Evolutionary conservation across 2,113 vertebrate genomes (phyloP).

Genomic region (Grantiella picta): DNA sequence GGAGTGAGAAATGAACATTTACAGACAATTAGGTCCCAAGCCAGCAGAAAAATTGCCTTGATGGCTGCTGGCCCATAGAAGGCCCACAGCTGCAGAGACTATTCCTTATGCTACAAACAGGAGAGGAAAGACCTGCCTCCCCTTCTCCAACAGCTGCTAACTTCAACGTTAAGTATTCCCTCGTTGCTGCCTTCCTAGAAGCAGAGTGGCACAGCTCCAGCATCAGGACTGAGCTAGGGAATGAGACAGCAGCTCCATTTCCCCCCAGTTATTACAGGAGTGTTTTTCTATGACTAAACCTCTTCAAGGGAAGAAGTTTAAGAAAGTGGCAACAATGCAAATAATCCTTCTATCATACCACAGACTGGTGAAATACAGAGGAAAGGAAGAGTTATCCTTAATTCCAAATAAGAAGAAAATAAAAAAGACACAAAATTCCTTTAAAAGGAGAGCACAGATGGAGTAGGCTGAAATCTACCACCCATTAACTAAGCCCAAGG

Average conservation of each 20-base stretch:
- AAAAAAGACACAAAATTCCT: neutral
- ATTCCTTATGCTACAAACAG: conserved; percentile 25
- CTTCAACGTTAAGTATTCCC: conserved; percentile 20
- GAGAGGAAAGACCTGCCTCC: conserved; percentile 9
- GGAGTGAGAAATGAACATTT: conserved; percentile 41
- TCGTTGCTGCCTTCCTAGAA: conserved; percentile 4
- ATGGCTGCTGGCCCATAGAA: conserved; percentile 36
- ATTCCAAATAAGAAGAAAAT: neutral
- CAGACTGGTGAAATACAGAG: neutral
- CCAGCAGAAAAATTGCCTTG: conserved; percentile 52
- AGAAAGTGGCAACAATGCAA: neutral
- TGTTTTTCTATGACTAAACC: neutral
- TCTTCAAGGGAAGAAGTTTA: neutral
- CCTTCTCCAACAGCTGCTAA: conserved; percentile 51
- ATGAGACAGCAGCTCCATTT: conserved; percentile 7
- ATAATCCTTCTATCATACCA: neutral
- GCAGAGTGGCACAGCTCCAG: conserved; percentile 29
- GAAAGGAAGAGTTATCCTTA: neutral
- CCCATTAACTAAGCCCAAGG: neutral
- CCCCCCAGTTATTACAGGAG: neutral
- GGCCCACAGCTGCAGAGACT: conserved; percentile 31
- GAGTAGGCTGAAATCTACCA: neutral
- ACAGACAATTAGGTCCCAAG: conserved; percentile 63
- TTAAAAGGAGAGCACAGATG: neutral
- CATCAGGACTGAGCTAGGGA: neutral